phyloP scores from a whole-genome alignment of 2,797 vertebrate species.

The Pachyuromys duprasi region DNA sequence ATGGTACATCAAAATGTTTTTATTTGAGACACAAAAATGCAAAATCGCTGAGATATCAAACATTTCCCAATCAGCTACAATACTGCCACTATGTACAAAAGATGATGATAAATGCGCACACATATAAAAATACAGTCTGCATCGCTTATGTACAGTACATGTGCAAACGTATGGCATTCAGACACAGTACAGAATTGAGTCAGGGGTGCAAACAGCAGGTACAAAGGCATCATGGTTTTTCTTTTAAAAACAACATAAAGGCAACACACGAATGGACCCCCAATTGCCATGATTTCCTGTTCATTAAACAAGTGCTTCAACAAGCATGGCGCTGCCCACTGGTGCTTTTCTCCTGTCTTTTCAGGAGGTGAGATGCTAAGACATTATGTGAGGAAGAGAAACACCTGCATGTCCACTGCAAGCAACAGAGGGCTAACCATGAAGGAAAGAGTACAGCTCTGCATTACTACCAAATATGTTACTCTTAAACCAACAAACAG shows the following conservation, averaged over 20 bases:
- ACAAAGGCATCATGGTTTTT: slow-evolving; percentile 91
- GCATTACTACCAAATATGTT: slow-evolving; percentile 82
- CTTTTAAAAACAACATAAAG: slow-evolving; percentile 86
- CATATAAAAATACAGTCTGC: slow-evolving; percentile 98
- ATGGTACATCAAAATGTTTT: slow-evolving; percentile 91
- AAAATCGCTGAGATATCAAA: slow-evolving; percentile 91
- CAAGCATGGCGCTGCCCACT: slow-evolving; percentile 81
- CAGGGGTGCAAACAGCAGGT: slow-evolving; percentile 92
- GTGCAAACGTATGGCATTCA: slow-evolving; percentile 98
- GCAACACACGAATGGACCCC: slow-evolving; percentile 88
- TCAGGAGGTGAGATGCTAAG: slow-evolving; percentile 90
- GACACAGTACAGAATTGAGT: slow-evolving; percentile 89
- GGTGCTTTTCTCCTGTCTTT: slow-evolving; percentile 81
- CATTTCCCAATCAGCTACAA: slow-evolving; percentile 89
- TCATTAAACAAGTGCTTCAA: slow-evolving; percentile 83
- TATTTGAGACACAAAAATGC: slow-evolving; percentile 96
- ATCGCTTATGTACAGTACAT: slow-evolving; percentile 99
- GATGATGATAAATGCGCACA: slow-evolving; percentile 94
- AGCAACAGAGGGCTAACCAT: slow-evolving; percentile 82
- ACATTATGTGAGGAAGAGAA: slow-evolving; percentile 86
- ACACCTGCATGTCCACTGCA: slow-evolving; percentile 84
- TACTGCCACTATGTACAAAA: slow-evolving; percentile 96
- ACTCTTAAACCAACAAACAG: slow-evolving; percentile 83
- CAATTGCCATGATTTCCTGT: slow-evolving; percentile 83
- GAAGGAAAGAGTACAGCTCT: slow-evolving; percentile 74